These are phyloP conservation scores for Siphamia tubifer DNA, from an alignment of 2,113 vertebrate genomes.

Conservation along the genomic window DNA sequence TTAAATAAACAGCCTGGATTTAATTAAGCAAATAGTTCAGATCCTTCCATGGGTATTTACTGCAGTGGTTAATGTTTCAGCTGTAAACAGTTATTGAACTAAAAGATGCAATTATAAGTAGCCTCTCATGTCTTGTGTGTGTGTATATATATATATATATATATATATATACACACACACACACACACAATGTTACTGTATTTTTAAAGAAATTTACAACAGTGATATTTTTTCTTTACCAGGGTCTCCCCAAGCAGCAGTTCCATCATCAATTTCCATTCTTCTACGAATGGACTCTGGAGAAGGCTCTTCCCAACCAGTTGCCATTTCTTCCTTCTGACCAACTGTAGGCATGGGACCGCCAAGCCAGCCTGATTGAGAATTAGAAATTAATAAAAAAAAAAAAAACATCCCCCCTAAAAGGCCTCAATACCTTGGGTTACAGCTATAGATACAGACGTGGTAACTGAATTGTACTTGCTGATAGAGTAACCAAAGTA, in stretches of 20 bases:
- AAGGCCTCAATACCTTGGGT: neutral
- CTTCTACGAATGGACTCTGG: slow-evolving; percentile 93
- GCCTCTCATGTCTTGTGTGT: too few relatives aligned
- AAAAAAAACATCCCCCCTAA: neutral
- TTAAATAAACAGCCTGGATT: neutral
- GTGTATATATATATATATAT: too few relatives aligned
- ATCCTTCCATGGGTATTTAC: neutral
- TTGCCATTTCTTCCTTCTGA: slow-evolving; percentile 85
- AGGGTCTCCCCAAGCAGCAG: slow-evolving; percentile 96
- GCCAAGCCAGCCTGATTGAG: slow-evolving; percentile 87
- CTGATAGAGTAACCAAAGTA: neutral
- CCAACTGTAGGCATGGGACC: slow-evolving; percentile 85
- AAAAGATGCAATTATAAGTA: too few relatives aligned
- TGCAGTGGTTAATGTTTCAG: too few relatives aligned
- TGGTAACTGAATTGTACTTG: too few relatives aligned
- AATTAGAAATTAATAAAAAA: slow-evolving; percentile 24
- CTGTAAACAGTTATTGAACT: too few relatives aligned
- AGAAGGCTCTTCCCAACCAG: slow-evolving; percentile 97
- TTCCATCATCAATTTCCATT: slow-evolving; percentile 98
- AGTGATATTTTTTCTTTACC: slow-evolving; percentile 44
- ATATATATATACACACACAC: too few relatives aligned
- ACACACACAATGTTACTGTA: too few relatives aligned
- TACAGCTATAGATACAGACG: neutral
- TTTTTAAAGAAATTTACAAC: slow-evolving; percentile 64
- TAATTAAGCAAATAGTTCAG: neutral